A percentile compares a stretch with the other conserved stretches of the same genome.
These are phyloP conservation scores for Rotaria magnacalcarata DNA, from an alignment of 2,888 invertebrate species.

Conservation along the genomic window DNA sequence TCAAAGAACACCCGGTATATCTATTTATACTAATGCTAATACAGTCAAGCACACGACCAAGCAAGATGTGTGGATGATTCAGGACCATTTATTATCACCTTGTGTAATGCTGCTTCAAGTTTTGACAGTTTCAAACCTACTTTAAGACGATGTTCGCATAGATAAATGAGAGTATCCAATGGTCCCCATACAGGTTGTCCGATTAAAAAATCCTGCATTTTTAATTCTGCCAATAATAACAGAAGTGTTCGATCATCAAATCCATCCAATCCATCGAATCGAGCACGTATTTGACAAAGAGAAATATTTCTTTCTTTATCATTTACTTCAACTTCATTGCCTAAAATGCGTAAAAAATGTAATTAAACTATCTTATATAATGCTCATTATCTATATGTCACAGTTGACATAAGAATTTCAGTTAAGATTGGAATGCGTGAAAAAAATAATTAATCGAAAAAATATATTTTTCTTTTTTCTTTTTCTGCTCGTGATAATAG, in stretches of 20 bases:
- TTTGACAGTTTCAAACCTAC: neutral
- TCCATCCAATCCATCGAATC: neutral
- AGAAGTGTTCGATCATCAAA: neutral
- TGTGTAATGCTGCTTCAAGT: neutral
- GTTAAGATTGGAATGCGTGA: no score
- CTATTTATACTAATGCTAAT: neutral
- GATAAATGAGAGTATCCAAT: neutral
- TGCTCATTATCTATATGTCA: no score
- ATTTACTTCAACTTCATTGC: neutral
- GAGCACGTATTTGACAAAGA: neutral
- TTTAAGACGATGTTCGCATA: conserved; percentile 10
- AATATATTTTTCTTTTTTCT: no score
- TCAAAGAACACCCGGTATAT: no score
- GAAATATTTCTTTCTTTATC: neutral
- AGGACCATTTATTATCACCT: neutral
- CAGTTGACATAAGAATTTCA: no score
- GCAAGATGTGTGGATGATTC: neutral
- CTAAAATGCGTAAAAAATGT: neutral
- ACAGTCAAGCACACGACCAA: neutral
- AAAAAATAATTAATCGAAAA: no score
- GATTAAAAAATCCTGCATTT: neutral
- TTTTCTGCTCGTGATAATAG: no score
- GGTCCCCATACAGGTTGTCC: neutral
- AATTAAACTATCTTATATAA: no score
- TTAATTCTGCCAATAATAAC: neutral